phyloP scores from a whole-genome alignment of 2,113 vertebrate species.

The Acanthochromis polyacanthus region DNA sequence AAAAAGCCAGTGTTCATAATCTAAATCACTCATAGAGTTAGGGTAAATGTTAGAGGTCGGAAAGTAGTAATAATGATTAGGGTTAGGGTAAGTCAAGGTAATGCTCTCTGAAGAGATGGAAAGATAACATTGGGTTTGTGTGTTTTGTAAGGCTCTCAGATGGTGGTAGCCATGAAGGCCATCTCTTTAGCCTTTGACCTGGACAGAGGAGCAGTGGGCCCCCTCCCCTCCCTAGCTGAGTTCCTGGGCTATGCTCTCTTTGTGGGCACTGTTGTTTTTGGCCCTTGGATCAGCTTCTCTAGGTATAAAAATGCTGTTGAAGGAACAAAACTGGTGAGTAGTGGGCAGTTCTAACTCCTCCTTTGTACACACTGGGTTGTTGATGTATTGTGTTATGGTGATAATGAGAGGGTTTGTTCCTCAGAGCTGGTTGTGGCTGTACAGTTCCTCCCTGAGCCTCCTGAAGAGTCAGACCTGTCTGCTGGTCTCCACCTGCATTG shows the following conservation, averaged over 20 bases:
- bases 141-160: conserved; percentile 88
- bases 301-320: conserved; percentile 87
- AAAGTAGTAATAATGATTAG: background rate
- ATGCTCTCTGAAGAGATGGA: no score
- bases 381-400: background rate
- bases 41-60: no score
- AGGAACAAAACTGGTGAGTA: conserved; percentile 86
- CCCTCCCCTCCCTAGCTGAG: conserved; percentile 88
- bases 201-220: conserved; percentile 85
- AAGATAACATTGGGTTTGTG: background rate
- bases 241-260: conserved; percentile 94
- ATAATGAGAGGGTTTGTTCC: conserved; percentile 1
- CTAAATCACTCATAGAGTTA: background rate
- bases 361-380: no score
- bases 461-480: conserved; percentile 88
- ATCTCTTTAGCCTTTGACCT: conserved; percentile 94
- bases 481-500: conserved; percentile 90
- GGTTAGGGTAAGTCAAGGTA: background rate
- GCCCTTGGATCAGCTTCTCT: conserved; percentile 92
- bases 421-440: conserved; percentile 88
- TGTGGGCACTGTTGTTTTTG: conserved; percentile 91
- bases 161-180: conserved; percentile 96
- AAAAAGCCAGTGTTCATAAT: no score
- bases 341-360: background rate
- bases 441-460: conserved; percentile 83